Evolutionary conservation across 92 coral and sea anemone genomes (phyloP).

Genomic region (Muricea muricata): DNA sequence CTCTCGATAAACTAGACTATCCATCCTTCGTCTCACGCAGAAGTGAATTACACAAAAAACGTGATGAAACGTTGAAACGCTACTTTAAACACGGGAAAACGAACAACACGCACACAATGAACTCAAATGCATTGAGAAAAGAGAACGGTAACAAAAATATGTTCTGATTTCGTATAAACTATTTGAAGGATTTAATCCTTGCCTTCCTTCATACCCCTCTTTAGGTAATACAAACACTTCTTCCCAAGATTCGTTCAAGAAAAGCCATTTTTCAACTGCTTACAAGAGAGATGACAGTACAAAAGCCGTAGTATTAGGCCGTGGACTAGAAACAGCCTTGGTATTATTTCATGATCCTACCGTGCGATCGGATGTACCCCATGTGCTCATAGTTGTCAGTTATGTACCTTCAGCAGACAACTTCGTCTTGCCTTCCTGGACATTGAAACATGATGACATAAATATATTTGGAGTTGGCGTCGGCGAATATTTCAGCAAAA

Average conservation of each 20-base stretch:
- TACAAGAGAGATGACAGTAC: slow-evolving; percentile 29
- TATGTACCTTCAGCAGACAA: slow-evolving; percentile 51
- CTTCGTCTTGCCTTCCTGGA: slow-evolving; percentile 57
- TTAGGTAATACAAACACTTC: background rate
- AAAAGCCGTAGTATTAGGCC: slow-evolving; percentile 22
- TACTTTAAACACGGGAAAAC: background rate
- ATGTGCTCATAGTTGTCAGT: slow-evolving; percentile 23
- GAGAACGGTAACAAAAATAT: background rate
- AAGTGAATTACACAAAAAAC: background rate
- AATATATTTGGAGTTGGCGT: slow-evolving; percentile 78
- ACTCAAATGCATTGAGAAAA: background rate
- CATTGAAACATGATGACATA: slow-evolving; percentile 61
- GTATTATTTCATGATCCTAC: slow-evolving; percentile 34
- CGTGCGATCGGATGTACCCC: slow-evolving; percentile 25
- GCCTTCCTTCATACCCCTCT: background rate
- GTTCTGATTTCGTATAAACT: too few relatives aligned
- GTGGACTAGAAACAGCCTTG: slow-evolving; percentile 26
- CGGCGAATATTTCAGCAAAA: slow-evolving; percentile 68
- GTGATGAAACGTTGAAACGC: background rate
- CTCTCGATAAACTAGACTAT: slow-evolving; percentile 26
- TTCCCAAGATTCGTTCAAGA: background rate
- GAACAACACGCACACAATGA: background rate
- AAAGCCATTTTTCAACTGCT: background rate
- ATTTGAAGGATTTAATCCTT: too few relatives aligned
- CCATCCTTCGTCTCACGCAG: slow-evolving; percentile 40